Evolutionary conservation across 1,140 invertebrate species (phyloP).

Genomic region (Drosophila tristis): DNA sequence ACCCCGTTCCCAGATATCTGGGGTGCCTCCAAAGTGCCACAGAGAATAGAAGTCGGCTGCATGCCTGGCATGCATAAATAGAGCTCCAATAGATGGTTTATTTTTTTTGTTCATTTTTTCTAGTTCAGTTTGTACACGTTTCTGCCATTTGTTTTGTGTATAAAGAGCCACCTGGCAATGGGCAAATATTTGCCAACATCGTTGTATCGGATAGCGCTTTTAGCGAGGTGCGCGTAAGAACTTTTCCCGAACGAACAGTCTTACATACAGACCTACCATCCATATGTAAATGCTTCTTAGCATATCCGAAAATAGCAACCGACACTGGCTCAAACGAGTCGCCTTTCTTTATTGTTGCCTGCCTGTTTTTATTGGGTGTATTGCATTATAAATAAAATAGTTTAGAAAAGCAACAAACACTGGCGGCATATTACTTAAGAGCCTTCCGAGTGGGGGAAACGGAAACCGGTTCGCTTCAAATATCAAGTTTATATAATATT

Average conservation of each 20-base stretch:
- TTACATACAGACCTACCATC: no score
- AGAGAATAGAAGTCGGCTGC: slow-evolving; percentile 17
- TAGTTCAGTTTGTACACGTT: slow-evolving; percentile 61
- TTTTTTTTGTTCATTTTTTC: slow-evolving; percentile 24
- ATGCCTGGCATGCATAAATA: slow-evolving; percentile 45
- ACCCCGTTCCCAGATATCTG: slow-evolving; percentile 20
- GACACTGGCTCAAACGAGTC: slow-evolving; percentile 26
- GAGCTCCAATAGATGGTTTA: not conserved
- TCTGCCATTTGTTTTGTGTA: slow-evolving; percentile 64
- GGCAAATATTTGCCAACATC: slow-evolving; percentile 61
- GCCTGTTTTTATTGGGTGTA: slow-evolving; percentile 40
- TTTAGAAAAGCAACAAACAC: slow-evolving; percentile 58
- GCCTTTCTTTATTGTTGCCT: slow-evolving; percentile 37
- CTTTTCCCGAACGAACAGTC: not conserved
- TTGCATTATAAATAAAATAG: slow-evolving; percentile 71
- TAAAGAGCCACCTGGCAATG: slow-evolving; percentile 53
- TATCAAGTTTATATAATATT: slow-evolving; percentile 69
- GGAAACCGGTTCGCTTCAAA: slow-evolving; percentile 71
- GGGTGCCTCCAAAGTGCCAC: slow-evolving; percentile 19
- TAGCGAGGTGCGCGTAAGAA: slow-evolving; percentile 58
- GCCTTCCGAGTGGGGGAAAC: not conserved
- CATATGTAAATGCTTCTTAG: slow-evolving; percentile 14
- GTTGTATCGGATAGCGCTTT: slow-evolving; percentile 37
- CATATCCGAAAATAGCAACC: slow-evolving; percentile 35
- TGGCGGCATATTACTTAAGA: slow-evolving; percentile 51